phyloP scores from a whole-genome alignment of 1,140 invertebrate species.

The Forficula auricularia region DNA sequence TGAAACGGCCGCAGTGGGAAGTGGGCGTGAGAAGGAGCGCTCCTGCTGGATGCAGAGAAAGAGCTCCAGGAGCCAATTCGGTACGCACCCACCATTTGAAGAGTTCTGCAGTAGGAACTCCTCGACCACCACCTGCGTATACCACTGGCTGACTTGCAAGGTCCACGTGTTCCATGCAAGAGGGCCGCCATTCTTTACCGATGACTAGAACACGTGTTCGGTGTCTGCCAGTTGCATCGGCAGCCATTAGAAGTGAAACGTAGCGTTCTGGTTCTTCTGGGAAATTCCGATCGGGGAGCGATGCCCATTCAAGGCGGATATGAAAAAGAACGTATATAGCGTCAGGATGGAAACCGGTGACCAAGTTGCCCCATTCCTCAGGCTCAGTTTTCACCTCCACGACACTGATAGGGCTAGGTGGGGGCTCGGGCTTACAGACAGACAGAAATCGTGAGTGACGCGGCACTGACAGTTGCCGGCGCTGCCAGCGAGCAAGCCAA shows the following conservation, averaged over 20 bases:
- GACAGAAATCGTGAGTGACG: too few species aligned
- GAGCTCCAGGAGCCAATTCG: conserved; percentile 31
- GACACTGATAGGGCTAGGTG: too few species aligned
- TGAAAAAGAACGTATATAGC: too few species aligned
- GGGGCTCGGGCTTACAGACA: too few species aligned
- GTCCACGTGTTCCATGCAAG: conserved; percentile 30
- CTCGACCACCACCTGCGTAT: conserved; percentile 33
- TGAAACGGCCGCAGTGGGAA: conserved; percentile 27
- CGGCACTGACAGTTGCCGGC: too few species aligned
- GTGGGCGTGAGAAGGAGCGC: conserved; percentile 23
- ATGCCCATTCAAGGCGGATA: too few species aligned
- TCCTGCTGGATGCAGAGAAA: conserved; percentile 29
- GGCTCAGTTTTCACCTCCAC: too few species aligned
- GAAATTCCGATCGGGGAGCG: background rate
- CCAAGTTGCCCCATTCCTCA: too few species aligned
- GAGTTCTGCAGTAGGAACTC: conserved; percentile 28
- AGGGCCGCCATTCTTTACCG: conserved; percentile 30
- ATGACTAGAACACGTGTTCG: conserved; percentile 30
- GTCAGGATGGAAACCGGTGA: too few species aligned
- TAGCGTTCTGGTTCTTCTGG: background rate
- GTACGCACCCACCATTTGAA: conserved; percentile 35
- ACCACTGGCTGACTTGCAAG: conserved; percentile 35
- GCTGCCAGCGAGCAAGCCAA: too few species aligned
- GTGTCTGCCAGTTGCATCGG: conserved; percentile 30
- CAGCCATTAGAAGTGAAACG: conserved; percentile 25